Conservation (phyloP, 2,888 invertebrate genomes). For the Amphipoea lucens region DNA sequence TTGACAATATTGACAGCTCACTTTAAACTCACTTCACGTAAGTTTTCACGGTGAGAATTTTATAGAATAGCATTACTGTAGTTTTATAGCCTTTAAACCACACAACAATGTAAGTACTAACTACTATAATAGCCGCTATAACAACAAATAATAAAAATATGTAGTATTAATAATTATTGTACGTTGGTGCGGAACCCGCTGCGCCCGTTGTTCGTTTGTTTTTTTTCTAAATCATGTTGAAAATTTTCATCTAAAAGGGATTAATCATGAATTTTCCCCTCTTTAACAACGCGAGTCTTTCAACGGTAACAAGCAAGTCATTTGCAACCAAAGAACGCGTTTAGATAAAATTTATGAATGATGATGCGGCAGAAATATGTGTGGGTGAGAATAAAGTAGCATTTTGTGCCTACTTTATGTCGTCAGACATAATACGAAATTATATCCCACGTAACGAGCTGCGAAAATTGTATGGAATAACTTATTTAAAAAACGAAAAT, state of each 20-base stretch:
- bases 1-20: too few species aligned
- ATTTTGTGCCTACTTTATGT: constrained; percentile 36
- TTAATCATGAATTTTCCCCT: background rate
- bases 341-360: constrained; percentile 43
- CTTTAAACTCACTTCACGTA: too few species aligned
- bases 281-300: constrained; percentile 10
- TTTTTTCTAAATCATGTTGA: background rate
- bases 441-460: constrained; percentile 20
- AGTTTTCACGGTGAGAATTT: too few species aligned
- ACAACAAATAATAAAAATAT: background rate
- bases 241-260: background rate
- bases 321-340: constrained; percentile 43
- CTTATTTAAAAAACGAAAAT: background rate
- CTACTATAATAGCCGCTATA: background rate
- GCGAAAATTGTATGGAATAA: constrained; percentile 1
- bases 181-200: too few species aligned
- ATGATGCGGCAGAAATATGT: constrained; percentile 28
- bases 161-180: too few species aligned
- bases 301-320: constrained; percentile 30
- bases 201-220: too few species aligned
- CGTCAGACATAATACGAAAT: constrained; percentile 45
- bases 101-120: too few species aligned
- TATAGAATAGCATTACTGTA: background rate
- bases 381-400: constrained; percentile 31
- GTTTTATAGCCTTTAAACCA: too few species aligned